phyloP scores from a whole-genome alignment of 2,888 invertebrate species.

The Artemia sp. region DNA sequence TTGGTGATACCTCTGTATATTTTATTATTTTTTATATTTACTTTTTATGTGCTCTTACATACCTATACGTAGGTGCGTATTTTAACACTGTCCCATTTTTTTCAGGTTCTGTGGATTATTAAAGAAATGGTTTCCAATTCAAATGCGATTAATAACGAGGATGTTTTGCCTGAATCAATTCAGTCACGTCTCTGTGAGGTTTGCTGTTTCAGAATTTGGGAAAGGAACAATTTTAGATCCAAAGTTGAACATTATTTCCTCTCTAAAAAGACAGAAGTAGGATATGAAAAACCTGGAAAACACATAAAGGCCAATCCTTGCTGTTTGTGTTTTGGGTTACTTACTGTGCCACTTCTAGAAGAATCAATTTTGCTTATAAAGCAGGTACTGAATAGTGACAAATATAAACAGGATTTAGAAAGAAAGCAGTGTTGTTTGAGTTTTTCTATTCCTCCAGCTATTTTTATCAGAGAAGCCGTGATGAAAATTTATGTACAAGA shows the following conservation, averaged over 20 bases:
- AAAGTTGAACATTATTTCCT: background rate
- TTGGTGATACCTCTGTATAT: background rate
- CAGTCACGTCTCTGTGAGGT: background rate
- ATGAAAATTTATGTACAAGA: conserved; percentile 42
- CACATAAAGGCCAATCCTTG: conserved; percentile 42
- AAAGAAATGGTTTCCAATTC: background rate
- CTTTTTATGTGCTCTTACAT: too few relatives aligned
- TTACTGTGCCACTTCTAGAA: conserved; percentile 30
- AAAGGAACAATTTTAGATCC: background rate
- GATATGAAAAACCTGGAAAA: conserved; percentile 30
- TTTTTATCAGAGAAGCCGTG: conserved; percentile 48
- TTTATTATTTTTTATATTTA: too few relatives aligned
- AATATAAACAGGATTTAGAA: background rate
- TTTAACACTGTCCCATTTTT: background rate
- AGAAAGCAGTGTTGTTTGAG: conserved; percentile 43
- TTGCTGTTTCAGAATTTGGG: conserved; percentile 8
- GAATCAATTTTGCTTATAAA: background rate
- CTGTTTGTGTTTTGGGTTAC: conserved; percentile 50
- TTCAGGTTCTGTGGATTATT: background rate
- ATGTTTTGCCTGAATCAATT: background rate
- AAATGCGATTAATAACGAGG: background rate
- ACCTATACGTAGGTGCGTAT: too few relatives aligned
- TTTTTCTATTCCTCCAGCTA: conserved; percentile 49
- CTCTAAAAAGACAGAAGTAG: background rate
- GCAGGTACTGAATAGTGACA: background rate